Evolutionary conservation across 1,140 invertebrate genomes (phyloP).

Genomic region (Rhopalosiphum padi): DNA sequence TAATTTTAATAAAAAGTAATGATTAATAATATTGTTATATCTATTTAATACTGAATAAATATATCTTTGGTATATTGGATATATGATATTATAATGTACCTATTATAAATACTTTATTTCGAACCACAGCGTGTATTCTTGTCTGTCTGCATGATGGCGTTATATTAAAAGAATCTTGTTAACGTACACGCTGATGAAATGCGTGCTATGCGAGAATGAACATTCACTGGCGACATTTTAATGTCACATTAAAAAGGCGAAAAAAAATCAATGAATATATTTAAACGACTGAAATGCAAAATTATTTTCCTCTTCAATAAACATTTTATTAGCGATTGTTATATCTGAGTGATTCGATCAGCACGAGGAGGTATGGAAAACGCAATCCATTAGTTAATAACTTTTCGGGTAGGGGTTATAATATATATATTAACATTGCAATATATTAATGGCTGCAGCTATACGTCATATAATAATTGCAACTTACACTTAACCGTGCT

Average conservation of each 20-base stretch:
- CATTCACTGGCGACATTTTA: conserved; percentile 8
- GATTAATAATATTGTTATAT: too few relatives aligned
- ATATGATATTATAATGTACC: background rate
- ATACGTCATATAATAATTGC: background rate
- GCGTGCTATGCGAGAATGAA: background rate
- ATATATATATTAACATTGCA: background rate
- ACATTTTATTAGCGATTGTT: conserved; percentile 36
- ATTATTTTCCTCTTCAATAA: conserved; percentile 30
- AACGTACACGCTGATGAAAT: conserved; percentile 2
- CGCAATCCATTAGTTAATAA: conserved; percentile 44
- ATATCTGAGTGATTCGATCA: conserved; percentile 21
- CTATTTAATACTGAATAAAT: background rate
- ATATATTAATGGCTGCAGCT: conserved; percentile 31
- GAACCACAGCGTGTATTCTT: background rate
- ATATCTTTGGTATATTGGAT: background rate
- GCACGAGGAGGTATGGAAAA: background rate
- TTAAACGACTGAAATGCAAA: conserved; percentile 38
- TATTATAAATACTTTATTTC: background rate
- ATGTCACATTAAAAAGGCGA: background rate
- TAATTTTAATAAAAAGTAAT: too few relatives aligned
- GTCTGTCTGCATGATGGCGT: background rate
- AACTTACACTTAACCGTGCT: background rate
- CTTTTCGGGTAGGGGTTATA: background rate
- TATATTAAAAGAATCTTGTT: conserved; percentile 17
- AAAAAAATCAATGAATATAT: conserved; percentile 37